Base-by-base conservation (phyloP, 2,797 vertebrate genomes). In the Pipistrellus kuhlii region DNA sequence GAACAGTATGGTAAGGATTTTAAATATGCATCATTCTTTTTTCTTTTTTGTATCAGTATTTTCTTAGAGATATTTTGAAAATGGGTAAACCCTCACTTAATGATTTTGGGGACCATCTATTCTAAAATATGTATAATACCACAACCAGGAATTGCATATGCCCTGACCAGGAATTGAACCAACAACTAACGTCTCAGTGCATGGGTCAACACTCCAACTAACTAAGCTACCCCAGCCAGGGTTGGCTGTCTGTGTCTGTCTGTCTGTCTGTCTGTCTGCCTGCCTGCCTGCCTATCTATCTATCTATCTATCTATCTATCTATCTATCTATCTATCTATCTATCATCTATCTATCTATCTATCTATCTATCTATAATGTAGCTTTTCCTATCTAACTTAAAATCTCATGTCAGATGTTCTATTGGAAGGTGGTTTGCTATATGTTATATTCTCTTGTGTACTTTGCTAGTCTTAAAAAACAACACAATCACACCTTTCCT, bases 1-100 rank as follows among this genome's bases (percentile, higher is more conserved):
- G 90, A 88, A 81, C 17, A 94, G 18, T 73, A 57, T 6, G 13
- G 35, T 93, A 46, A 93, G 25, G 41, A 91, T 82, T 93, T 93
- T 87, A 81, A 69, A 8, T 85, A 18, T 76, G n/a, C 15, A 38
- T 85, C 9, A n/a, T 3, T 78, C 23, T 83, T 93, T 89, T 93
- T 20, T 90, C 9, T 59, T 27, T 64, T 64, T 48, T 5, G 11
- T 66, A 51, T 88, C 32, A 71, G 13, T 83, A 32, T 83, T 32
- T 66, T 83, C 44, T 48, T 38, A 55, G 75, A 68, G 30, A 20
- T 75, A 7, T 87, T 92, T 96, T 84, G 71, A 48, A 93, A 78
- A 12, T 86, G 38, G n/a, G 25, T 86, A 59, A 66, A 75, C n/a
- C 3, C 32, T 94, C 13, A 93, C 48, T 53, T 90, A 32, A 44